Base-by-base conservation (phyloP, 2,797 vertebrate species). In the Pantherophis alleghaniensis region DNA sequence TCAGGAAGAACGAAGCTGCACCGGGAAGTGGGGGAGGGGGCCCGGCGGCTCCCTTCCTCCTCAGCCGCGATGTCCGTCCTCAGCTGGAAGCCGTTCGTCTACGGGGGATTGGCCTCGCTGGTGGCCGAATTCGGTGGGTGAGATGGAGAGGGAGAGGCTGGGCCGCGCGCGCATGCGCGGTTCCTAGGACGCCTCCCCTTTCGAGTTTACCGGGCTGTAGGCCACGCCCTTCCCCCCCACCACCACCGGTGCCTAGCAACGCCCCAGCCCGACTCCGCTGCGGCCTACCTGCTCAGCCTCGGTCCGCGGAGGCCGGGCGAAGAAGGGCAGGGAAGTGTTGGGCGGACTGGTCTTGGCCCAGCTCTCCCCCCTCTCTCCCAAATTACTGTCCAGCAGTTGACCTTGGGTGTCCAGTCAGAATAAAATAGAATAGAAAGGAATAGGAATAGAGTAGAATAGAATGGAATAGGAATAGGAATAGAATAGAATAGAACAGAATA, bases 31-130 rank as follows among this genome's bases (percentile, higher is more conserved):
- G 24, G 59, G 37, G 83, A 83, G 74, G 79, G 57, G 7, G 12
- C 47, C 89, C 28, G 59, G 37, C 32, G 53, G 26, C 90, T 55
- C 56, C 60, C 79, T 61, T n/a, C 91, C 94, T 91, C 96, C 93
- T 97, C 97, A 86, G 96, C 95, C 97, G 98, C 98, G 95, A 99
- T 99, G 99, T 96, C 97, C 96, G 98, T 95, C 97, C 96, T 99
- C 94, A 99, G 98, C 97, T 99, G 99, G 99, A 99, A 99, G 97
- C 99, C 99, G 93, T 99, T 99, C 97, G 98, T 99, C 95, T 99
- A 99, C 95, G 99, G 99, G 95, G 99, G 99, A 95, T 98, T 99
- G 98, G 99, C 99, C 97, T 99, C 99, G 95, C 98, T 99, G 95
- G 98, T 99, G 97, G 99, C 99, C 96, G 99, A 99, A 97, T 99